These are phyloP conservation scores for Picus viridis DNA, from an alignment of 2,797 vertebrate genomes.

Conservation along the genomic window DNA sequence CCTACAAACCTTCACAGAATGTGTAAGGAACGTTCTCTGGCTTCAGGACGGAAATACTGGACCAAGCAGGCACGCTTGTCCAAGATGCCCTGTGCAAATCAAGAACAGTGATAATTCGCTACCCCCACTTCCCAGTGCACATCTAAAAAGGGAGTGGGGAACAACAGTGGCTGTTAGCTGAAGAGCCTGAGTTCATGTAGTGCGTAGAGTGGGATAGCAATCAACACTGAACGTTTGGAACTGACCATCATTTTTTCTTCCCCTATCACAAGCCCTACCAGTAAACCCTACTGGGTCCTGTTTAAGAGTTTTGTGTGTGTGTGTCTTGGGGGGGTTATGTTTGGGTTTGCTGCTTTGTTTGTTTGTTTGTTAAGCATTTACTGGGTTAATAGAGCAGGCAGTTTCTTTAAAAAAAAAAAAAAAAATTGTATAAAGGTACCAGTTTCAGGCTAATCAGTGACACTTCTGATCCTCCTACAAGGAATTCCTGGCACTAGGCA, in stretches of 20 bases:
- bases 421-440: background rate
- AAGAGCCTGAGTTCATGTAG: fast-evolving
- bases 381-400: background rate
- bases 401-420: background rate
- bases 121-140: background rate
- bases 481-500: background rate
- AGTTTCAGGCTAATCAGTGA: background rate
- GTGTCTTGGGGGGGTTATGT: no score
- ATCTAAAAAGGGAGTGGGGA: background rate
- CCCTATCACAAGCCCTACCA: background rate
- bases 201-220: fast-evolving
- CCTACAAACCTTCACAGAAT: background rate
- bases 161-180: background rate
- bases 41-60: background rate
- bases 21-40: background rate
- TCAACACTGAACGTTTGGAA: background rate
- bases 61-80: background rate
- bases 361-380: background rate
- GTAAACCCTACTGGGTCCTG: background rate
- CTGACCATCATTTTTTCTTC: fast-evolving
- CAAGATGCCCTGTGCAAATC: background rate
- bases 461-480: background rate
- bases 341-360: background rate
- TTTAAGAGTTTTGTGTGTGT: background rate
- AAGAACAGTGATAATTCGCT: fast-evolving